These are phyloP conservation scores for Trichopria drosophilae DNA, from an alignment of 2,888 invertebrate genomes.

Conservation along the genomic window DNA sequence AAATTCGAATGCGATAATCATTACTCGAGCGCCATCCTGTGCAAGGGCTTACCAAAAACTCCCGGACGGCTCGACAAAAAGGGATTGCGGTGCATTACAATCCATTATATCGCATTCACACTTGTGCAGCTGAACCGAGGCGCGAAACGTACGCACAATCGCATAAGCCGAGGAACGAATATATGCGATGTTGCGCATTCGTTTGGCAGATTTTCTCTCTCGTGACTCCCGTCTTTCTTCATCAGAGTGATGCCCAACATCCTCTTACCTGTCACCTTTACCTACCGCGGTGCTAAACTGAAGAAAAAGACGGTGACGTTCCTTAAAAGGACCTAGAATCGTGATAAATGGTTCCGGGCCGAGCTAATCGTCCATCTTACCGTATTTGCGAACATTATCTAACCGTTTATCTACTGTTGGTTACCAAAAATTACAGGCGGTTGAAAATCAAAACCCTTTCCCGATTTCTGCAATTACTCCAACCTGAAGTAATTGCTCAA, in stretches of 20 bases:
- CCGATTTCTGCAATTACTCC: too few relatives aligned
- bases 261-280: slow-evolving; percentile 41
- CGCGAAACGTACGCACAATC: slow-evolving; percentile 26
- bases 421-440: too few relatives aligned
- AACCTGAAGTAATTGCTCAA: too few relatives aligned
- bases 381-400: too few relatives aligned
- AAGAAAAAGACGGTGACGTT: slow-evolving; percentile 50
- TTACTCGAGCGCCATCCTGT: too few relatives aligned
- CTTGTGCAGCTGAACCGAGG: slow-evolving; percentile 35
- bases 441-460: too few relatives aligned
- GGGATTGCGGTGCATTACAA: slow-evolving; percentile 40
- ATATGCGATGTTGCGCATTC: too few relatives aligned
- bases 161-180: too few relatives aligned
- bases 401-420: too few relatives aligned
- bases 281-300: slow-evolving; percentile 49
- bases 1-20: too few relatives aligned
- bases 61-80: slow-evolving; percentile 30
- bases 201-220: slow-evolving; percentile 5
- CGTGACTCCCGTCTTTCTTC: not conserved
- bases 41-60: slow-evolving; percentile 24
- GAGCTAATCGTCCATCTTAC: too few relatives aligned
- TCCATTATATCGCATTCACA: slow-evolving; percentile 42
- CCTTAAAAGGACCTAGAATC: slow-evolving; percentile 49
- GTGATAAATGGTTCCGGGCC: slow-evolving; percentile 52
- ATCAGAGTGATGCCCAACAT: slow-evolving; percentile 7